These are phyloP conservation scores for Micrastur ruficollis DNA, from an alignment of 2,797 vertebrate genomes.

Conservation along the genomic window DNA sequence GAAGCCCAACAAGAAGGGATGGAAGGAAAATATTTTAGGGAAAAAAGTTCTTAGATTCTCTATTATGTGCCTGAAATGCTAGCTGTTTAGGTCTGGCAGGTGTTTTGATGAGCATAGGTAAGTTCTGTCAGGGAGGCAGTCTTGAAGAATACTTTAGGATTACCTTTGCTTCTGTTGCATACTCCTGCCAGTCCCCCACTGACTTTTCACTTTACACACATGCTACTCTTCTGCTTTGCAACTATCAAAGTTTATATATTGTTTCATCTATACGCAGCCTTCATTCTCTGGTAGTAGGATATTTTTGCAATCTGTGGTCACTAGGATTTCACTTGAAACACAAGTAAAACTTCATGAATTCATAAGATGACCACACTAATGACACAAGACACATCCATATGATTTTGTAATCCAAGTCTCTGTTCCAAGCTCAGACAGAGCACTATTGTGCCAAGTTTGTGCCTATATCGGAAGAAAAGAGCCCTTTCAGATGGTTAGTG, in stretches of 20 bases:
- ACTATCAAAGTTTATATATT: not conserved
- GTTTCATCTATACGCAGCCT: not conserved
- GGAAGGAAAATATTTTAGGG: not conserved
- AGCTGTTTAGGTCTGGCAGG: not conserved
- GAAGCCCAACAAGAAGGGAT: not conserved
- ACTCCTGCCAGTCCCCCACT: not conserved
- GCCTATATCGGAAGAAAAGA: not conserved
- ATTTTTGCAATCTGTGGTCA: not conserved
- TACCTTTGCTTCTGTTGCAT: not conserved
- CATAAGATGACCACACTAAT: not conserved
- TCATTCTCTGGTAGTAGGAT: not conserved
- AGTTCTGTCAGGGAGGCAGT: not conserved
- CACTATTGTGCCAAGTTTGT: not conserved
- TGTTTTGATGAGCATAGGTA: not conserved
- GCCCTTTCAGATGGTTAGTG: not conserved
- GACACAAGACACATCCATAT: not conserved
- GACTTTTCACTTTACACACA: not conserved
- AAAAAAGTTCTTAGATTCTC: not conserved
- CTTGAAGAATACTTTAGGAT: not conserved
- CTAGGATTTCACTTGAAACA: not conserved
- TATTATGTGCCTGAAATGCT: not conserved
- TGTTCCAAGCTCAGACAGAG: not conserved
- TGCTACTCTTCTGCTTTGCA: not conserved
- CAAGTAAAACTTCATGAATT: not conserved
- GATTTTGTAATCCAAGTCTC: not conserved